A percentile compares a stretch with the other conserved stretches of the same genome.
phyloP scores from a whole-genome alignment of 2,113 vertebrate genomes.

The Heterochromis multidens region DNA sequence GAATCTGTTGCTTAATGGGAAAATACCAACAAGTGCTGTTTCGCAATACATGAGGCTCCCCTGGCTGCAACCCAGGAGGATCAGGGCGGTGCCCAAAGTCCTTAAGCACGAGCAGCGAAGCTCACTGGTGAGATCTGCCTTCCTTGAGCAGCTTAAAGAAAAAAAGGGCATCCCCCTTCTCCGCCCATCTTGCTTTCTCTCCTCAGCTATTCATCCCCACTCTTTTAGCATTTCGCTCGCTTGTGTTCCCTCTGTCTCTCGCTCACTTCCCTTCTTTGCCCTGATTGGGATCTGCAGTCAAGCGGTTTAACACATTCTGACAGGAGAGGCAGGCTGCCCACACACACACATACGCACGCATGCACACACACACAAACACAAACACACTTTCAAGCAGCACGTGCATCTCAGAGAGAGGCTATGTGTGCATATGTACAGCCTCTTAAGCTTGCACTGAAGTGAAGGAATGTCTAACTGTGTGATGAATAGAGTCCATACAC shows the following conservation, averaged over 20 bases:
- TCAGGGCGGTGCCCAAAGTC: not conserved
- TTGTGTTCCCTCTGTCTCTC: slow-evolving; percentile 40
- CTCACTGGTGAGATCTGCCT: slow-evolving; percentile 7
- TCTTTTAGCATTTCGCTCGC: slow-evolving; percentile 32
- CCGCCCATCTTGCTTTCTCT: slow-evolving; percentile 5
- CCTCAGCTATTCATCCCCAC: slow-evolving; percentile 11
- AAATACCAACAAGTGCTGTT: not conserved
- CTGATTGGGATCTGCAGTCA: slow-evolving; percentile 80
- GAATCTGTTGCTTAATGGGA: not conserved
- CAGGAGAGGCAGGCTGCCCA: slow-evolving; percentile 72
- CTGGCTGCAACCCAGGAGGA: not conserved
- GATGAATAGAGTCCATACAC: slow-evolving; percentile 25
- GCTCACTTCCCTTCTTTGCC: slow-evolving; percentile 56
- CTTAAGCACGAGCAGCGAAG: slow-evolving; percentile 15
- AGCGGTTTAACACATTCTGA: slow-evolving; percentile 80
- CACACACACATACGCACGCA: slow-evolving; percentile 49
- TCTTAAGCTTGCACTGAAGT: slow-evolving; percentile 55
- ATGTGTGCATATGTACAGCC: slow-evolving; percentile 62
- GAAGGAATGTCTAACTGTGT: slow-evolving; percentile 61
- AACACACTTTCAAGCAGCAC: slow-evolving; percentile 44
- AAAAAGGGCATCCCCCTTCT: slow-evolving; percentile 42
- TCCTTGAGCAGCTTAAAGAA: slow-evolving; percentile 33
- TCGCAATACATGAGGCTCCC: not conserved
- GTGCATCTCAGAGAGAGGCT: slow-evolving; percentile 51
- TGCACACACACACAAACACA: slow-evolving; percentile 15